phyloP scores from a whole-genome alignment of 2,888 invertebrate species.

The Chaetogeoica ovagalla region DNA sequence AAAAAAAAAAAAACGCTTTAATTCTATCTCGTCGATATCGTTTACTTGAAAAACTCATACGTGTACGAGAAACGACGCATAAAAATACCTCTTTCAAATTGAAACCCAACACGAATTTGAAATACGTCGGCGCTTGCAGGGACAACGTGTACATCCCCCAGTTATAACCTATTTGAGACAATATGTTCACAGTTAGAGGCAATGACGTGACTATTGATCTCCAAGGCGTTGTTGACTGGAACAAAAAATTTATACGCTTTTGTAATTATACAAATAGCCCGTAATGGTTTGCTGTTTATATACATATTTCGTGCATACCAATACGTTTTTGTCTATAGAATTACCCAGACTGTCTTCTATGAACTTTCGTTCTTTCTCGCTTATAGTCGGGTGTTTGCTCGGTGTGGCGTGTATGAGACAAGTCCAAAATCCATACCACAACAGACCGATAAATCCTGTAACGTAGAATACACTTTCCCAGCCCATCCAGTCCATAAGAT shows the following conservation, averaged over 20 bases:
- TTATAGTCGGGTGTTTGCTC: slow-evolving; percentile 68
- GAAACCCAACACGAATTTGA: slow-evolving; percentile 71
- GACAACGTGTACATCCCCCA: slow-evolving; percentile 73
- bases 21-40: too few relatives aligned
- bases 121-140: slow-evolving; percentile 72
- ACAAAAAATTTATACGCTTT: background rate
- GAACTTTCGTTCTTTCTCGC: slow-evolving; percentile 64
- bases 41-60: too few relatives aligned
- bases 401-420: slow-evolving; percentile 70
- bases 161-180: slow-evolving; percentile 69
- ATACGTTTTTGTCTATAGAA: slow-evolving; percentile 56
- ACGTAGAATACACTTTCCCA: slow-evolving; percentile 76
- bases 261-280: background rate
- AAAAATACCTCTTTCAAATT: slow-evolving; percentile 66
- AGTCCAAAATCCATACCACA: slow-evolving; percentile 71
- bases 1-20: background rate
- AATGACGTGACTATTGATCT: slow-evolving; percentile 64
- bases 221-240: slow-evolving; percentile 67
- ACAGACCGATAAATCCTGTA: slow-evolving; percentile 65
- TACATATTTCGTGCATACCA: background rate
- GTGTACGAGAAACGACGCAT: background rate
- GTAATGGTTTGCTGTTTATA: background rate
- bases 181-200: slow-evolving; percentile 68
- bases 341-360: slow-evolving; percentile 65
- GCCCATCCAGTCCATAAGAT: slow-evolving; percentile 67